Evolutionary conservation across 2,113 vertebrate genomes (phyloP), one percentile per base, ranked within the genome.

Genomic region (Percopsis transmontana): DNA sequence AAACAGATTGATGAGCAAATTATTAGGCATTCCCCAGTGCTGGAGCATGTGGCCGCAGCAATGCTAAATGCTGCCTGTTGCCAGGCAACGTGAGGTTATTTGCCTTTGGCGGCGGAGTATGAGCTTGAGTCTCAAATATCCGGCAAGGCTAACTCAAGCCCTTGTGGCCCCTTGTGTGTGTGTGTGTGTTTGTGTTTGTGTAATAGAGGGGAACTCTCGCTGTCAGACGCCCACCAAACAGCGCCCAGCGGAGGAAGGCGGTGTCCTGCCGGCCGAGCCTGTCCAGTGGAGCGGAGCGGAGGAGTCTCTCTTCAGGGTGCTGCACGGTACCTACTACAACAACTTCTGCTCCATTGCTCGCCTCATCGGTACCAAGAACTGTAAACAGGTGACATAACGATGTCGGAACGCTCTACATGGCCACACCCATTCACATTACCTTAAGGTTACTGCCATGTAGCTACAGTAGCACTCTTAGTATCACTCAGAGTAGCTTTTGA

Each of bases 341-440:
- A 99, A 99, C 90, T 99, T 99, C 94, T 99, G 97, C 80, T 97
- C 95, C 2, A 99, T 99, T 1, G 94, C 97, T 56, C 91, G 95
- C 52, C 95, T 99, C 51, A 94, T 99, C 69, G 95, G 95, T 21
- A 97, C 96, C 20, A 99, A 99, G 89, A 98, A 93, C 0, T 99
- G 97, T 91, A 97, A 95, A 70, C 94, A 99, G 95, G 97, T 99
- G 85, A 74, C 38, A 15, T 39, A 2, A 13, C 20, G 7, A 16
- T 18, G 0, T 27, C 42, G 11, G 7, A n/a, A n/a, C n/a, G n/a
- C n/a, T n/a, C n/a, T n/a, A n/a, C n/a, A n/a, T n/a, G n/a, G n/a
- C n/a, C 53, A 42, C 59, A 16, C 45, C n/a, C 27, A 33, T 33
- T 33, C 8, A 4, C 27, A 33, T 33, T 33, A 6, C 27, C 27